Evolutionary conservation across 2,888 invertebrate species (phyloP), one percentile per base, ranked within the genome.

Genomic region (Gonocerus acuteangulatus): DNA sequence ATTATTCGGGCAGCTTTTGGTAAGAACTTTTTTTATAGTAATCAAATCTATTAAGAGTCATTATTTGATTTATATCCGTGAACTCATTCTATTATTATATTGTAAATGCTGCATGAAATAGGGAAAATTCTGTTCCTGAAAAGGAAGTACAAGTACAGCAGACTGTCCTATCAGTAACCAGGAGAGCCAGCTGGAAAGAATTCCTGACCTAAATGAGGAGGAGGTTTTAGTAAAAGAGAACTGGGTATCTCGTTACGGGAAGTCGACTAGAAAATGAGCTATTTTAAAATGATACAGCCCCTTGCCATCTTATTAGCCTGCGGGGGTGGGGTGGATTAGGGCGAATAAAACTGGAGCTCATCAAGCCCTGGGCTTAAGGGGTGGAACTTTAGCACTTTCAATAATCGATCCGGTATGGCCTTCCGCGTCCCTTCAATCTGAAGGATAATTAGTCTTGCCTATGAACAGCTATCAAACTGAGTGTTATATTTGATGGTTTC

Each of bases 201-300:
- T 27, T 27, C 27, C 27, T 9, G 27, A 9, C 4, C 27, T 27
- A 27, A 57, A 57, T 57, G 57, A 57, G 57, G n/a, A n/a, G n/a
- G n/a, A 44, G 57, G 34, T 45, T 45, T 57, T 27, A 45, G 45
- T 27, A 16, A 47, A 16, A 32, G 32, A 21, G 19, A n/a, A 9
- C 18, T 3, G 47, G 47, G 57, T 15, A 54, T 42, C 57, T 44
- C 57, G 57, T 57, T 57, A 57, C 57, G 48, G 36, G 36, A 59
- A 59, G 34, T 59, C 59, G 59, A 59, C 59, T 59, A 59, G 59
- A 59, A 59, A 59, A 59, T 59, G 59, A 59, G 59, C 59, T 59
- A 59, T 48, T 48, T 59, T 48, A 39, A 59, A 59, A 59, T 59
- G 59, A 59, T 48, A 39, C 59, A 48, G 48, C 48, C 34, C 27